Conservation (phyloP, 2,888 invertebrate genomes). For the Agrilus mali region DNA sequence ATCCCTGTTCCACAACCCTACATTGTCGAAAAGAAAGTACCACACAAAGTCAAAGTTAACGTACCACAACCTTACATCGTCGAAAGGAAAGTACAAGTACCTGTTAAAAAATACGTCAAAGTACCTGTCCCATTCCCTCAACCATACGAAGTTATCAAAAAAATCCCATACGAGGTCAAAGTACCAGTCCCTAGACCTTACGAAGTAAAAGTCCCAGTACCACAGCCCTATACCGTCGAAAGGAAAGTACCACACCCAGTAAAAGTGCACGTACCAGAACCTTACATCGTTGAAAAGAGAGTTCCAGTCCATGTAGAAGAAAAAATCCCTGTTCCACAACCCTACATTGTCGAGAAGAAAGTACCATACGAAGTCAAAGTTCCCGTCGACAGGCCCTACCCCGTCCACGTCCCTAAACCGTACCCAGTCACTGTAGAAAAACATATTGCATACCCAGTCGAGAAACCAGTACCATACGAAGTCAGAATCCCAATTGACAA, state of each 20-base stretch:
- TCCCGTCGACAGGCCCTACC: slow-evolving; percentile 57
- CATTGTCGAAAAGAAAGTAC: slow-evolving; percentile 71
- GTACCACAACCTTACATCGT: slow-evolving; percentile 61
- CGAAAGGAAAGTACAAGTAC: slow-evolving; percentile 56
- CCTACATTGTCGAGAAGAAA: slow-evolving; percentile 67
- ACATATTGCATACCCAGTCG: slow-evolving; percentile 56
- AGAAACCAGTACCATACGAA: slow-evolving; percentile 59
- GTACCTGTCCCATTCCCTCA: slow-evolving; percentile 59
- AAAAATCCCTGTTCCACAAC: slow-evolving; percentile 54
- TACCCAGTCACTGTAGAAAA: slow-evolving; percentile 60
- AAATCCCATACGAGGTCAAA: slow-evolving; percentile 61
- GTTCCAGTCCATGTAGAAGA: slow-evolving; percentile 47
- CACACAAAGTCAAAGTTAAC: slow-evolving; percentile 60
- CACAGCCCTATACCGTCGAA: slow-evolving; percentile 68
- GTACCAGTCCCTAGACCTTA: slow-evolving; percentile 60
- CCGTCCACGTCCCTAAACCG: slow-evolving; percentile 56
- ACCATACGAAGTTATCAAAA: slow-evolving; percentile 63
- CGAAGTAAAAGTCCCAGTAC: slow-evolving; percentile 61
- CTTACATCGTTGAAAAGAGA: slow-evolving; percentile 41
- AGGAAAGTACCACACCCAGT: slow-evolving; percentile 66
- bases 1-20: slow-evolving; percentile 74
- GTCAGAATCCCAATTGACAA: slow-evolving; percentile 60
- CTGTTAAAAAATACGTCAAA: slow-evolving; percentile 59
- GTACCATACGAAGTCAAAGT: slow-evolving; percentile 67
- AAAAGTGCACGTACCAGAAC: slow-evolving; percentile 49